Base-by-base conservation (phyloP, 2,888 invertebrate genomes). In the Ethmia dodecea region DNA sequence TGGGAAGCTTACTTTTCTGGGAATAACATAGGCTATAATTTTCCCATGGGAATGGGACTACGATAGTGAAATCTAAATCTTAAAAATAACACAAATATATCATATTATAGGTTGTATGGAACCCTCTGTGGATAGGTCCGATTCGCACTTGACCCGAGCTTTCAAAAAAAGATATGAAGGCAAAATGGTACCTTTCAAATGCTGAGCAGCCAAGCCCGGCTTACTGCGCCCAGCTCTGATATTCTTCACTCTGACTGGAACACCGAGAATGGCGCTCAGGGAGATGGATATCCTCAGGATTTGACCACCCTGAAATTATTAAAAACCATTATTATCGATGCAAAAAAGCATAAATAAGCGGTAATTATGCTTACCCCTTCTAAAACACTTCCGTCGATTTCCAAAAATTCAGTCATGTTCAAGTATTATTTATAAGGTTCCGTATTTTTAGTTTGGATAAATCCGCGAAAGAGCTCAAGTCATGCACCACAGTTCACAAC, bases 201-300 rank as follows among this genome's bases (percentile, higher is more conserved):
- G 95, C 63, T 95, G 95, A 29, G 93, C 91, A 34, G 92, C 91
- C 16, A 97, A 79, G 0, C 97, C 97, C 3, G 96, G 94, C 54
- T 93, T 94, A 13, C 89, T 88, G 22, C 97, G 88, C 1, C 93
- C 92, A 3, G 93, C 93, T 56, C 97, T 86, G 49, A 97, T 97
- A 43, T 95, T 96, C 6, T 65, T 74, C 3, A 98, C 90, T 45
- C 88, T 88, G 16, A 97, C 87, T 0, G 95, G 93, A 33, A 90
- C 89, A 24, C 88, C 80, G 33, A 92, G 81, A 31, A 98, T 84
- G 38, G 93, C 92, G 64, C 96, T 95, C 14, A 97, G 72, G 5
- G 93, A 90, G 13, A 95, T 77, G 0, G 96, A 90, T 63, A 94
- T 92, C 38, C 97, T 89, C 14, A 97, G 80, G 41, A 97, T 94